Base-by-base conservation (phyloP, 2,113 vertebrate species). In the Crotalus viridis region DNA sequence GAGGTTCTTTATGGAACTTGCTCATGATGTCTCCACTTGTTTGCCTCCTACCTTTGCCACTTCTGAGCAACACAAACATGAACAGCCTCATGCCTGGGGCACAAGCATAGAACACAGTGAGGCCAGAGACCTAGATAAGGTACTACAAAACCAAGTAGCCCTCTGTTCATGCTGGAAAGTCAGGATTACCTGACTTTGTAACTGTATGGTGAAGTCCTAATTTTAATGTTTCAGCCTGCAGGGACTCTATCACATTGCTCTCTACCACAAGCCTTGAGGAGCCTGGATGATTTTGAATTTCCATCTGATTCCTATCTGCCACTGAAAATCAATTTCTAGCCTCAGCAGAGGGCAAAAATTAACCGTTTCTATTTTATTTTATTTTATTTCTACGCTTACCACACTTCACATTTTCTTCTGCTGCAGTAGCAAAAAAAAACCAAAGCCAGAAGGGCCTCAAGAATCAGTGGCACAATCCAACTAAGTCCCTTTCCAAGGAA, bases 321-420 rank as follows among this genome's bases (percentile, higher is more conserved):
- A 94, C 90, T 61, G 95, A 94, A 96, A 94, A 92, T 93, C 91
- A 96, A 96, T 96, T 94, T 94, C 96, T 94, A 94, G 85, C 94
- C 69, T 90, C 94, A 96, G 88, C 91, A 90, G 96, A 91, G 69
- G 92, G 90, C 24, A 94, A 93, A 56, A 39, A 95, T 96, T 95
- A 96, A 95, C 94, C 95, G 94, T 96, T 95, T 95, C 91, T 97
- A 55, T 94, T 97, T 96, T 93, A 90, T 95, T 95, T 96, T 55
- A 55, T 90, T 93, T 74, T 92, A 24, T 74, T 55, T 56, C 55
- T 5, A 17, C 5, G 54, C 54, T 55, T 54, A 54, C 54, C 28
- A 85, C 85, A 4, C 85, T 90, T 86, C 81, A 54, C 89, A 8
- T 90, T 85, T 92, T 46, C 52, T 92, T 91, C 90, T 55, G 24